Base-by-base conservation (phyloP, 2,113 vertebrate genomes). In the Patagioenas fasciata region DNA sequence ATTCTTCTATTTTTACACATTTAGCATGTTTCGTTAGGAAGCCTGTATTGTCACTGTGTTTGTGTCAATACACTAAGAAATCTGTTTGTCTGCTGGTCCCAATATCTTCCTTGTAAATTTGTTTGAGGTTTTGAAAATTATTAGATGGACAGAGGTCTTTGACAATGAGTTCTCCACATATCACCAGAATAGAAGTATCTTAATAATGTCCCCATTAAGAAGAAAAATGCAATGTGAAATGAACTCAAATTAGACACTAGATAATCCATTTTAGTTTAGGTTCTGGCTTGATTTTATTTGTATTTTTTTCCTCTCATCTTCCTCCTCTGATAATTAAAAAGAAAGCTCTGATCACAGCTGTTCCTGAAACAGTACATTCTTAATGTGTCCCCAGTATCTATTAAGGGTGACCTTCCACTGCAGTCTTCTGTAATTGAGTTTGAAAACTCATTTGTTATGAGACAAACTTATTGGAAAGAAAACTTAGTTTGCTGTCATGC, bases 381-480 rank as follows among this genome's bases (percentile, higher is more conserved):
- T 70, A 51, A 74, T 60, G 36, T 74, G 29, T 74, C 67, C 61
- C 50, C 31, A 21, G n/a, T 54, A 70, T 65, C 67, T 75, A 44
- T 61, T 60, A 91, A 60, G 80, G 31, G 28, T 85, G 85, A 91
- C 38, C n/a, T 94, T 80, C 80, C 3, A 0, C 38, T 94, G 31
- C 44, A 75, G 47, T 80, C 38, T 71, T 85, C 62, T 88, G 31
- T 66, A 91, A 85, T n/a, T 75, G 62, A 85, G 34, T 88, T 88
- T 85, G 71, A 85, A 88, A 75, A 42, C n/a, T 80, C n/a, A 65
- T 88, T 88, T 91, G 57, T 88, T 57, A n/a, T 75, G 57, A 80
- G 67, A 50, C 31, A 71, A 85, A 75, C 19, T 14, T 50, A 80
- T 71, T 71, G n/a, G 69, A 91, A 88, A 80, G 62, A 44, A 91